phyloP scores from a whole-genome alignment of 2,113 vertebrate genomes.

The Prionailurus viverrinus region DNA sequence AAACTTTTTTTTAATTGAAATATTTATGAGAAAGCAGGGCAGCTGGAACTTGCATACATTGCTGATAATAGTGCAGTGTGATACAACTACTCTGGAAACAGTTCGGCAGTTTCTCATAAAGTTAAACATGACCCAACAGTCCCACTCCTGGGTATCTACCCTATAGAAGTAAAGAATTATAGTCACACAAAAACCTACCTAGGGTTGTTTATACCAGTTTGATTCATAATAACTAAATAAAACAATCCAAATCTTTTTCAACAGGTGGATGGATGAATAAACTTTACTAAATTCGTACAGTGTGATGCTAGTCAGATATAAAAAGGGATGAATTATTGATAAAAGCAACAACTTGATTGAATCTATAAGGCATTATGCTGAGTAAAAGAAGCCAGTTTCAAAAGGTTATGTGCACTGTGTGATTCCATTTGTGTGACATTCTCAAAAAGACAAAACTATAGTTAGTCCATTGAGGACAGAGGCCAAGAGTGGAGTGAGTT shows the following conservation, averaged over 20 bases:
- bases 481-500: background rate
- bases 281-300: background rate
- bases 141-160: too few species aligned
- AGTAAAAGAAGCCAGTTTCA: background rate
- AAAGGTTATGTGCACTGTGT: background rate
- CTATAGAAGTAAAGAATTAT: background rate
- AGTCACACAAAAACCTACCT: background rate
- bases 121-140: background rate
- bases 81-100: background rate
- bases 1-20: too few species aligned
- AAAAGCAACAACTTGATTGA: background rate
- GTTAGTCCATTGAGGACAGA: background rate
- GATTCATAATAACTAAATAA: background rate
- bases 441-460: background rate
- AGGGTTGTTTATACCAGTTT: background rate
- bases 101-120: background rate
- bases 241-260: background rate
- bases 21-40: too few species aligned
- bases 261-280: background rate
- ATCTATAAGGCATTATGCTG: background rate
- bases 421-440: background rate
- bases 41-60: too few species aligned
- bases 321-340: background rate
- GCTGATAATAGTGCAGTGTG: too few species aligned
- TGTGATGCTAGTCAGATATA: background rate